Conservation (phyloP, 64 coral and sea anemone species). For the Cladopsammia gracilis region DNA sequence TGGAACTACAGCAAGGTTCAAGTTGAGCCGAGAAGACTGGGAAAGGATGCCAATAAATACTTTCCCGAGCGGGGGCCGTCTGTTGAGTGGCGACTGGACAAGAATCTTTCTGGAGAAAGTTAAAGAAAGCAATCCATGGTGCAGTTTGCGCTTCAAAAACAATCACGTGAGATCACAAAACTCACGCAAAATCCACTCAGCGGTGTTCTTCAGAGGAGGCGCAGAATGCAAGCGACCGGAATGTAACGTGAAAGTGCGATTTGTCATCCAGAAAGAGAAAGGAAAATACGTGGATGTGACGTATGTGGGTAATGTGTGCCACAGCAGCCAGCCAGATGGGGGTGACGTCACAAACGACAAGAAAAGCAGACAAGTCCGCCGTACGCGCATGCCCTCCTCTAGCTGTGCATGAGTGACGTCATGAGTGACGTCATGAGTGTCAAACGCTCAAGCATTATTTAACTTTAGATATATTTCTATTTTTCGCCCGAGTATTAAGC, state of each 20-base stretch:
- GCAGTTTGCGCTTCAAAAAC: constrained; percentile 57
- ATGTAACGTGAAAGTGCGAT: constrained; percentile 45
- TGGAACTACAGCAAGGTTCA: constrained; percentile 43
- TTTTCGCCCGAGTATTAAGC: too few relatives aligned
- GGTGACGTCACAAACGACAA: background rate
- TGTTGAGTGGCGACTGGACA: constrained; percentile 47
- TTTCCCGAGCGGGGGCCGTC: constrained; percentile 38
- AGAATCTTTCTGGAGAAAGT: constrained; percentile 45
- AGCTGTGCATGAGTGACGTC: background rate
- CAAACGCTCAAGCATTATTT: background rate
- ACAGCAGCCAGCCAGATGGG: constrained; percentile 11
- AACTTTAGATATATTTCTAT: too few relatives aligned
- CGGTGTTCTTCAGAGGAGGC: constrained; percentile 52
- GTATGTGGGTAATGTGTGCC: constrained; percentile 34
- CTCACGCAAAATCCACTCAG: constrained; percentile 50
- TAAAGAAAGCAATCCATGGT: constrained; percentile 59
- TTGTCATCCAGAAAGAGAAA: constrained; percentile 34
- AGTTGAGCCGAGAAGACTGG: constrained; percentile 38
- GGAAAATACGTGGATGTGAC: constrained; percentile 48
- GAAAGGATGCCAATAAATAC: constrained; percentile 48
- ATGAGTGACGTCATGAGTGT: too few relatives aligned
- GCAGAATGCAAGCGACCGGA: constrained; percentile 53
- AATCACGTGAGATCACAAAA: constrained; percentile 58
- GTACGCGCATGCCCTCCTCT: background rate
- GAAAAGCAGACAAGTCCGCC: background rate